Percentiles rank a stretch among this genome's conserved stretches.
These are phyloP conservation scores for Polypedilum vanderplanki DNA, from an alignment of 1,140 invertebrate species.

Conservation along the genomic window DNA sequence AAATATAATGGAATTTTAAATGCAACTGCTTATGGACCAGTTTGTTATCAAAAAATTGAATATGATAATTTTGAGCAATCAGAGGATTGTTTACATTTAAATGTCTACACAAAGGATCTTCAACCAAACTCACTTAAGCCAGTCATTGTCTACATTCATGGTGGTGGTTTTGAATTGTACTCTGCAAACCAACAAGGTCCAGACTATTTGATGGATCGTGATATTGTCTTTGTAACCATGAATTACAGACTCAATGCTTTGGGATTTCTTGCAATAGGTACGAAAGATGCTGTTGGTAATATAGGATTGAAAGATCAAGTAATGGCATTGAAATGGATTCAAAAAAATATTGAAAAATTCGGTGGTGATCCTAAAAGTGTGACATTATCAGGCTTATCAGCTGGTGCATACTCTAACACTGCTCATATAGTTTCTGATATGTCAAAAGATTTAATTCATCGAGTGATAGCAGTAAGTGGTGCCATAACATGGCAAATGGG, in stretches of 20 bases:
- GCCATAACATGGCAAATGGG: conserved; percentile 55
- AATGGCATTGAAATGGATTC: conserved; percentile 62
- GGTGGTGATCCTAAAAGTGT: conserved; percentile 66
- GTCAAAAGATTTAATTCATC: conserved; percentile 62
- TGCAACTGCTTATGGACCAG: conserved; percentile 51
- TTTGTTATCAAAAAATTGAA: conserved; percentile 44
- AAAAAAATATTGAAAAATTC: conserved; percentile 62
- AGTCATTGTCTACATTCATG: conserved; percentile 53
- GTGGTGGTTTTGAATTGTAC: conserved; percentile 47
- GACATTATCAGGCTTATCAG: conserved; percentile 62
- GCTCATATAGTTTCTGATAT: conserved; percentile 65
- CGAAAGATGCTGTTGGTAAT: conserved; percentile 58
- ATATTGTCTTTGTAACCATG: conserved; percentile 60
- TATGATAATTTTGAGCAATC: conserved; percentile 38
- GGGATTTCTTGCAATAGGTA: conserved; percentile 60
- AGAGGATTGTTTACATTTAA: conserved; percentile 64
- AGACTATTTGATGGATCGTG: conserved; percentile 55
- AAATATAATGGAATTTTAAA: conserved; percentile 50
- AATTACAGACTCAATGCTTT: conserved; percentile 61
- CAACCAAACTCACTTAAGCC: conserved; percentile 42
- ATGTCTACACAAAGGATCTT: conserved; percentile 54
- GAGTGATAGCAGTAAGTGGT: conserved; percentile 60
- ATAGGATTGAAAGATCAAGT: conserved; percentile 71
- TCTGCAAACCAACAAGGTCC: conserved; percentile 51
- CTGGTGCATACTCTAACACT: conserved; percentile 57